Base-by-base conservation (phyloP, 2,797 vertebrate genomes). In the Cuculus canorus region DNA sequence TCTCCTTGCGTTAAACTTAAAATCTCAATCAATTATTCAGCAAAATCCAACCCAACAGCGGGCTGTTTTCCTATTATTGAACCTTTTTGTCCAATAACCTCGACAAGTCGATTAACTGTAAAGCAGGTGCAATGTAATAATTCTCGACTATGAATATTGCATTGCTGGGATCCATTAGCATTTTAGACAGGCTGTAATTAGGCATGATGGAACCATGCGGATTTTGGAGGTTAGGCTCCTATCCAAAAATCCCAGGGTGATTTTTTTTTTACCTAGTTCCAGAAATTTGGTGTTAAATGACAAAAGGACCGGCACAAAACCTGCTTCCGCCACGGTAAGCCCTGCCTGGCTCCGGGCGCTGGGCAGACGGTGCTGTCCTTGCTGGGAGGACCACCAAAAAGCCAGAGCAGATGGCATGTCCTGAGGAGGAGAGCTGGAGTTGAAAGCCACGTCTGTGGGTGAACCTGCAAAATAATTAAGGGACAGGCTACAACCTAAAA, bases 181-280 rank as follows among this genome's bases (percentile, higher is more conserved):
- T 71, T 79, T 68, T 17, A 57, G 87, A 77, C 75, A 95, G 89
- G 78, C 73, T 95, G 90, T 77, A 95, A 95, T 88, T 89, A 92
- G 86, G 86, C 64, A n/a, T 25, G 4, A 21, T 9, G 89, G 65
- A 86, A 5, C 79, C 47, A 4, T 7, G 53, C 7, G 54, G 66
- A 45, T 39, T 61, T 68, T 32, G 71, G 64, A 77, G 79, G 21
- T 88, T 16, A 33, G 91, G 94, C 86, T 92, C 32, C 1, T 10
- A 72, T 60, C 91, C 88, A 75, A 83, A 73, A 93, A 48, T n/a
- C 72, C 75, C 53, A 15, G 66, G 45, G 85, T 22, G 68, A 45
- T 22, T 32, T 47, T 43, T 76, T 76, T 48, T 48, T 28, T 23
- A 65, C 35, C 27, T 16, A 39, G 24, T 11, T 83, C 23, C 66